These are phyloP conservation scores for Stenichneumon culpator DNA, from an alignment of 2,888 invertebrate species.

Conservation along the genomic window DNA sequence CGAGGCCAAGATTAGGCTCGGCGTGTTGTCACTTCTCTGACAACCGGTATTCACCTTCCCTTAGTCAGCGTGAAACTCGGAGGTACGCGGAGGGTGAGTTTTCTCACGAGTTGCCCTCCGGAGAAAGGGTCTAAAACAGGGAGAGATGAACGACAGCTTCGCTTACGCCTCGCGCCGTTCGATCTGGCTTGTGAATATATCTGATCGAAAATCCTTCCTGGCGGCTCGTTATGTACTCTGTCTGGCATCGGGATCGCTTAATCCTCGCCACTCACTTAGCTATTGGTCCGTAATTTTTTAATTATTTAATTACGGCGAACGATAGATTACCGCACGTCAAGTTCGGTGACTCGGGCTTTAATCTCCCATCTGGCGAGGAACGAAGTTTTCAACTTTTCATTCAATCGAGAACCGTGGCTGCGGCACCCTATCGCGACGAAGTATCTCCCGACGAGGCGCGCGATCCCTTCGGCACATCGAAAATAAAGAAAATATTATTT, in stretches of 20 bases:
- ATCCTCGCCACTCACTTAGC: slow-evolving; percentile 33
- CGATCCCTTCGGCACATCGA: not conserved
- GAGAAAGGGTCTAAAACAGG: slow-evolving; percentile 14
- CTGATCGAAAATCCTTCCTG: slow-evolving; percentile 48
- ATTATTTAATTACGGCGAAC: slow-evolving; percentile 53
- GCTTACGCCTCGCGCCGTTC: slow-evolving; percentile 2
- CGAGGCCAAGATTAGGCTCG: slow-evolving; percentile 13
- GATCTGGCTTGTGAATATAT: slow-evolving; percentile 23
- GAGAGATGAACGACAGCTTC: slow-evolving; percentile 25
- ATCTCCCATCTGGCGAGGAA: slow-evolving; percentile 11
- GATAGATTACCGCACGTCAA: slow-evolving; percentile 7
- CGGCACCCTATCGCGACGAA: not conserved
- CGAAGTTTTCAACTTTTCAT: slow-evolving; percentile 30
- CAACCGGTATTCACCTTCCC: slow-evolving; percentile 67
- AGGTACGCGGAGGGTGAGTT: slow-evolving; percentile 19
- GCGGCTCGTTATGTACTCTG: not conserved
- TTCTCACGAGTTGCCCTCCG: slow-evolving; percentile 29
- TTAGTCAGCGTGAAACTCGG: slow-evolving; percentile 73
- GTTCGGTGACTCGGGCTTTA: slow-evolving; percentile 4
- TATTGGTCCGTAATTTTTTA: slow-evolving; percentile 46
- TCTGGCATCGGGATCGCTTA: slow-evolving; percentile 19
- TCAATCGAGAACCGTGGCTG: slow-evolving; percentile 2
- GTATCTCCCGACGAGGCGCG: not conserved
- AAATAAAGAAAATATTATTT: not conserved
- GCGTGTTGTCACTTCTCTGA: slow-evolving; percentile 48